Percentiles rank a stretch among this genome's conserved stretches.
These are phyloP conservation scores for Piaya cayana DNA, from an alignment of 2,113 vertebrate species.

Conservation along the genomic window DNA sequence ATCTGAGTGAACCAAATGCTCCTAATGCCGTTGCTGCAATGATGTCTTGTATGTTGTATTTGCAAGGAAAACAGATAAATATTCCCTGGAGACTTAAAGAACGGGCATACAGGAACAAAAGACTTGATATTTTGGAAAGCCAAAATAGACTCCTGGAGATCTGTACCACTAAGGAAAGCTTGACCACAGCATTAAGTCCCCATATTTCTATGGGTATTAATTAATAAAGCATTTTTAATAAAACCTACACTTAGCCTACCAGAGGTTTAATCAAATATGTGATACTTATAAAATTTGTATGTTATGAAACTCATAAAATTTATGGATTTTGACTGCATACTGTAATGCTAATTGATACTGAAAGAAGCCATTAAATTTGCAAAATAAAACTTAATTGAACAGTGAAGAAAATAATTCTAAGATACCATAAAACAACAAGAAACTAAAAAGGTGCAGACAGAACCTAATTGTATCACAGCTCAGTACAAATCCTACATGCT, in stretches of 20 bases:
- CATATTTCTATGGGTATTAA: neutral
- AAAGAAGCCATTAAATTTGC: neutral
- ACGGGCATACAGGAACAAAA: neutral
- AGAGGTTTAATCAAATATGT: neutral
- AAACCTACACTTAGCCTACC: neutral
- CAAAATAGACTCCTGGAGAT: neutral
- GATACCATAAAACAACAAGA: neutral
- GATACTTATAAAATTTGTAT: neutral
- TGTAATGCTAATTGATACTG: neutral
- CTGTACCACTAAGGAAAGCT: neutral
- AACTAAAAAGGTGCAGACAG: neutral
- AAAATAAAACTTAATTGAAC: neutral
- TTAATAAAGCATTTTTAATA: neutral
- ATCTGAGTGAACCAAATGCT: neutral
- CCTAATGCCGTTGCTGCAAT: neutral
- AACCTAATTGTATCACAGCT: neutral
- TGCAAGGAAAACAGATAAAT: constrained; percentile 8
- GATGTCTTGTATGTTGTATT: neutral
- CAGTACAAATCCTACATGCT: neutral
- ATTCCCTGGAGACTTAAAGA: neutral
- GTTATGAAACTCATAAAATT: neutral
- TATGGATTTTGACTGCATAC: neutral
- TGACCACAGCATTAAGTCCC: neutral
- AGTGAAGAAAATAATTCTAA: neutral
- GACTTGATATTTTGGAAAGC: neutral